phyloP scores from a whole-genome alignment of 2,888 invertebrate species.

The Horisme vitalbata region DNA sequence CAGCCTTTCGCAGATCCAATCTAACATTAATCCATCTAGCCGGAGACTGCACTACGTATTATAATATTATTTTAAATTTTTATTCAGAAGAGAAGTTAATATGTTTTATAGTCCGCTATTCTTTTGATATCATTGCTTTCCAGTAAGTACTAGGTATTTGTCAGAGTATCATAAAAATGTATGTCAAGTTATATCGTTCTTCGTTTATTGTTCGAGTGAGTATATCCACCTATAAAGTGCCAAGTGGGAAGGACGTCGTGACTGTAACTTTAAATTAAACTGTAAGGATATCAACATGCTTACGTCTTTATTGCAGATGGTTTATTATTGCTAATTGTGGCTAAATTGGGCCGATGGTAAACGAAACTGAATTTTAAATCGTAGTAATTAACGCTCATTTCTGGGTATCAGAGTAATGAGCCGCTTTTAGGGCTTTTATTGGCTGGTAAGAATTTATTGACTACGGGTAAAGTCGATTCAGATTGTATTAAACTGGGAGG shows the following conservation, averaged over 20 bases:
- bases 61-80: too few species aligned
- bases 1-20: too few species aligned
- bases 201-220: slow-evolving; percentile 68
- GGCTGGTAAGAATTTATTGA: slow-evolving; percentile 14
- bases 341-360: slow-evolving; percentile 51
- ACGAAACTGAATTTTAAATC: slow-evolving; percentile 31
- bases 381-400: slow-evolving; percentile 30
- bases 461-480: neutral
- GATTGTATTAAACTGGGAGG: too few species aligned
- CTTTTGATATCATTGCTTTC: slow-evolving; percentile 28
- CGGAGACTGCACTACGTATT: too few species aligned
- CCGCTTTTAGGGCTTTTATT: slow-evolving; percentile 12
- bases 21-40: too few species aligned
- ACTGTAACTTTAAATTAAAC: slow-evolving; percentile 60
- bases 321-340: slow-evolving; percentile 54
- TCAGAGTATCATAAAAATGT: slow-evolving; percentile 56
- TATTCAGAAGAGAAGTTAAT: too few species aligned
- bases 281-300: slow-evolving; percentile 60
- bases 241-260: slow-evolving; percentile 58
- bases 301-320: slow-evolving; percentile 46
- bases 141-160: too few species aligned
- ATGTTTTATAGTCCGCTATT: neutral
- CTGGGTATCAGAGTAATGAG: slow-evolving; percentile 14
- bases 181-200: slow-evolving; percentile 68
- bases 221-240: slow-evolving; percentile 12